Conservation (phyloP, 2,797 vertebrate species). For the Crotalus adamanteus region DNA sequence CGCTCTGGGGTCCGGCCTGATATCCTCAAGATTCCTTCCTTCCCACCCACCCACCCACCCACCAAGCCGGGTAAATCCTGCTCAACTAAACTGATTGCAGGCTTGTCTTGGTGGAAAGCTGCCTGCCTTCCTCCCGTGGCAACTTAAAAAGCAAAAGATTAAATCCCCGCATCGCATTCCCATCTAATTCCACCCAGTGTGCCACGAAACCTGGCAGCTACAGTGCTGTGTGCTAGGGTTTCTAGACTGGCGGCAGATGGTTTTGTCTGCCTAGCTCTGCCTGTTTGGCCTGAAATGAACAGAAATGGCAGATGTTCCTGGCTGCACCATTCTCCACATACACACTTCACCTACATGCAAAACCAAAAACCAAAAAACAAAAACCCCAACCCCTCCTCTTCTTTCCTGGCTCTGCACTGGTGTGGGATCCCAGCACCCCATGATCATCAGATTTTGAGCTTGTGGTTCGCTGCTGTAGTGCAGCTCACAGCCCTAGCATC, state of each 20-base stretch:
- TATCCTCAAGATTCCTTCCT: rapidly evolving
- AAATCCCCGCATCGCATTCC: not conserved
- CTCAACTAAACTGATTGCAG: not conserved
- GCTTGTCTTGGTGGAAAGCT: not conserved
- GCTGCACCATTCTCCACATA: not conserved
- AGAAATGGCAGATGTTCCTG: not conserved
- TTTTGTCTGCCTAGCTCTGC: not conserved
- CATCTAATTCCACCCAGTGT: not conserved
- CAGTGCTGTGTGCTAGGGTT: not conserved
- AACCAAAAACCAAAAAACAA: too few relatives aligned
- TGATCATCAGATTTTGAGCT: not conserved
- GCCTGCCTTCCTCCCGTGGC: not conserved
- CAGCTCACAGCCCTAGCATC: not conserved
- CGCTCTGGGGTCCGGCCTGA: not conserved
- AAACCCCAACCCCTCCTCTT: not conserved
- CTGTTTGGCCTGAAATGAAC: constrained; percentile 1
- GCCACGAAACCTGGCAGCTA: not conserved
- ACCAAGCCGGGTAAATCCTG: not conserved
- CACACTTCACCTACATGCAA: not conserved
- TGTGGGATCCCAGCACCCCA: not conserved
- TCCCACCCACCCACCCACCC: not conserved
- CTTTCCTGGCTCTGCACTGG: not conserved
- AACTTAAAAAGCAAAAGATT: not conserved
- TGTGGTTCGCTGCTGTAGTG: not conserved
- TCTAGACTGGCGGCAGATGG: constrained; percentile 22